phyloP scores from a whole-genome alignment of 2,888 invertebrate species.

The Xylota sylvarum region DNA sequence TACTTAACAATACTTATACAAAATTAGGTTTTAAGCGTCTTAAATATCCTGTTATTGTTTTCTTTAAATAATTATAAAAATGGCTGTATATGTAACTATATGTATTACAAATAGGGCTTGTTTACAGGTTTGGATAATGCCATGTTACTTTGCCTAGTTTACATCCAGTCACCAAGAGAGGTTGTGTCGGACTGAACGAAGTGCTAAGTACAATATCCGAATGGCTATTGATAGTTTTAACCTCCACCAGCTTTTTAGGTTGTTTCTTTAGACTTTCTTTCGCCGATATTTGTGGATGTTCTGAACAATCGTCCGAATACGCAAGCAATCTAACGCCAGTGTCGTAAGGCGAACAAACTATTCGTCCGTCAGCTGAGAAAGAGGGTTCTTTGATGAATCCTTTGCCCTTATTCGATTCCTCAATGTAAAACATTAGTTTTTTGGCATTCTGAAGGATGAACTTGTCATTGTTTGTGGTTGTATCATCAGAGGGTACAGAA shows the following conservation, averaged over 20 bases:
- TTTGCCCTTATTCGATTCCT: slow-evolving; percentile 95
- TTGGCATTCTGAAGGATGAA: slow-evolving; percentile 87
- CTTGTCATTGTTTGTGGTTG: slow-evolving; percentile 49
- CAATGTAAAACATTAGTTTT: slow-evolving; percentile 92
- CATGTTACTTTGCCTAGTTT: slow-evolving; percentile 94
- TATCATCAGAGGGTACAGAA: slow-evolving; percentile 19
- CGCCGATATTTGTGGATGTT: slow-evolving; percentile 86
- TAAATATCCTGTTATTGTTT: background rate
- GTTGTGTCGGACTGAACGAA: slow-evolving; percentile 95
- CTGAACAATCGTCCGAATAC: slow-evolving; percentile 91
- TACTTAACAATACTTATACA: slow-evolving; percentile 27
- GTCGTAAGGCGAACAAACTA: slow-evolving; percentile 96
- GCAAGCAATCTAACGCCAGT: slow-evolving; percentile 94
- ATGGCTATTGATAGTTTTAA: slow-evolving; percentile 90
- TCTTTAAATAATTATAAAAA: slow-evolving; percentile 3
- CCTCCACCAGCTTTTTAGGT: slow-evolving; percentile 86
- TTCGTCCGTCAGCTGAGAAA: slow-evolving; percentile 95
- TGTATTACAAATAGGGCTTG: background rate
- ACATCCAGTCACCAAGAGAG: slow-evolving; percentile 95
- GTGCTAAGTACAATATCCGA: slow-evolving; percentile 94
- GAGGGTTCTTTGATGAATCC: slow-evolving; percentile 97
- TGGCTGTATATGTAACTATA: background rate
- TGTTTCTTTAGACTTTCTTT: slow-evolving; percentile 78
- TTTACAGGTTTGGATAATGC: slow-evolving; percentile 90
- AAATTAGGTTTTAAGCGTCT: slow-evolving; percentile 5